Percentiles rank a stretch among this genome's conserved stretches.
phyloP scores from a whole-genome alignment of 2,113 vertebrate species.

The Pangasianodon gigas region DNA sequence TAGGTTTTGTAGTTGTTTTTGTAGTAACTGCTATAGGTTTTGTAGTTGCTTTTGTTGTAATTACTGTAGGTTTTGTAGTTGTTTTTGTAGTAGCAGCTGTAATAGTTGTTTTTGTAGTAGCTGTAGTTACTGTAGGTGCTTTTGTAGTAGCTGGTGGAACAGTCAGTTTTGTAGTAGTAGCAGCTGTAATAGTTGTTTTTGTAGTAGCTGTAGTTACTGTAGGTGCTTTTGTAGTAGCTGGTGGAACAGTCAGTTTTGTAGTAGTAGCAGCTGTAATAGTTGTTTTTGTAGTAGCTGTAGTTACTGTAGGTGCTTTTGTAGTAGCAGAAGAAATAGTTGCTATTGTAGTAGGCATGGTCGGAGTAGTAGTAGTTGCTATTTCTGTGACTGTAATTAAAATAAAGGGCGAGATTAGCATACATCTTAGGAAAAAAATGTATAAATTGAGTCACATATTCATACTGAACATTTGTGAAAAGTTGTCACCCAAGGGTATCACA shows the following conservation, averaged over 20 bases:
- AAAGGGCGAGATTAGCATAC: neutral
- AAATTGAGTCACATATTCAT: too few relatives aligned
- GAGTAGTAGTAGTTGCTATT: neutral
- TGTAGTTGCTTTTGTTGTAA: neutral
- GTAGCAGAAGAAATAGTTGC: too few relatives aligned
- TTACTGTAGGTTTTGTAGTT: neutral
- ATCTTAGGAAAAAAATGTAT: neutral
- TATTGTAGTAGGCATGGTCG: neutral
- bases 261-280: too few relatives aligned
- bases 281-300: too few relatives aligned
- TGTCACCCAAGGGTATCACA: too few relatives aligned
- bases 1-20: neutral
- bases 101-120: neutral
- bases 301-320: neutral
- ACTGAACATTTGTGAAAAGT: too few relatives aligned
- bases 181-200: neutral
- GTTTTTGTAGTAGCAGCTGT: neutral
- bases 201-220: too few relatives aligned
- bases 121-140: too few relatives aligned
- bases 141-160: too few relatives aligned
- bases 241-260: too few relatives aligned
- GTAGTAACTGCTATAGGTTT: neutral
- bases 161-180: too few relatives aligned
- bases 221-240: neutral
- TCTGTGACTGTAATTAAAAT: neutral